These are phyloP conservation scores for Agapostemon virescens DNA, from an alignment of 2,888 invertebrate genomes.

Conservation along the genomic window DNA sequence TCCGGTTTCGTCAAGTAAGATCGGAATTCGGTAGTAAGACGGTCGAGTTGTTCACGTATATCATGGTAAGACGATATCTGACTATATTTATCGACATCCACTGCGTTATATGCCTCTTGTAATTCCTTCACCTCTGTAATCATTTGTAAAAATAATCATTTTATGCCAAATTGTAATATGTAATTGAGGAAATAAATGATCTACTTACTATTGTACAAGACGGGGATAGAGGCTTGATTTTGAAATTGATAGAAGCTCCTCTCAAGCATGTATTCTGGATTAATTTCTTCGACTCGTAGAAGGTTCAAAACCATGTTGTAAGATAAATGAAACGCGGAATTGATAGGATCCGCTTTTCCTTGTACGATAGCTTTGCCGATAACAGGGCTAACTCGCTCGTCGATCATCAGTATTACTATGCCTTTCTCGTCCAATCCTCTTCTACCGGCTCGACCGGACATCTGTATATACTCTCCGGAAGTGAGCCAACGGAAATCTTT, in stretches of 20 bases:
- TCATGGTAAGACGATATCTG: constrained; percentile 91
- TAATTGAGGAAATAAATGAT: constrained; percentile 15
- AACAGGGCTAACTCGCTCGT: constrained; percentile 94
- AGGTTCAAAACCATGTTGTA: constrained; percentile 99
- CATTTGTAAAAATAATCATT: constrained; percentile 26
- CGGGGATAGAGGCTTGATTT: constrained; percentile 97
- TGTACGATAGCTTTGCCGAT: constrained; percentile 89
- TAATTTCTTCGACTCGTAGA: constrained; percentile 98
- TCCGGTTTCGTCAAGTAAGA: constrained; percentile 91
- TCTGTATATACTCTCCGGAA: constrained; percentile 99
- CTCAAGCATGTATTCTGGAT: constrained; percentile 99
- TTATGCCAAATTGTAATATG: constrained; percentile 23
- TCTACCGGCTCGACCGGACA: constrained; percentile 99
- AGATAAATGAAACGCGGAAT: constrained; percentile 99
- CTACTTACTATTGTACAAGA: constrained; percentile 90
- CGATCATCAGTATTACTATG: constrained; percentile 99
- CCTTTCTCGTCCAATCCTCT: constrained; percentile 98
- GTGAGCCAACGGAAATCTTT: constrained; percentile 95
- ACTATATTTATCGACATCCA: constrained; percentile 87
- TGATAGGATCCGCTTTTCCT: constrained; percentile 97
- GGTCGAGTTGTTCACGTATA: constrained; percentile 90
- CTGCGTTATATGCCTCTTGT: constrained; percentile 84
- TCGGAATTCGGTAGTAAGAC: constrained; percentile 88
- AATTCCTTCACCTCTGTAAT: constrained; percentile 85
- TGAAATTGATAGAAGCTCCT: constrained; percentile 99